Conservation (phyloP, 2,888 invertebrate genomes). For the Netelia virgata region DNA sequence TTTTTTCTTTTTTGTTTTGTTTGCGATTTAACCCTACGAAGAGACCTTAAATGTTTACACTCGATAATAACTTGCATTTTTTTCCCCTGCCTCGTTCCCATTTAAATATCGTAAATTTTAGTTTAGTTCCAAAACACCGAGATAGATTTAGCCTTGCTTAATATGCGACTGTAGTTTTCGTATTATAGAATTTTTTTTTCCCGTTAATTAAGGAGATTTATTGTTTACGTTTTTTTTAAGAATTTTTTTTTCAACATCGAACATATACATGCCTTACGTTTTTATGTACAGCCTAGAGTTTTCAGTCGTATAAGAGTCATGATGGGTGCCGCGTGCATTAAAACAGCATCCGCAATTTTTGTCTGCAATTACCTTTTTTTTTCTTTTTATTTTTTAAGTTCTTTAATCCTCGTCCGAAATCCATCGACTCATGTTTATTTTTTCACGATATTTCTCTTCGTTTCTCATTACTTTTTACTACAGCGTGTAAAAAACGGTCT, state of each 20-base stretch:
- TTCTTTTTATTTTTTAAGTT: slow-evolving; percentile 53
- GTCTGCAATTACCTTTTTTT: slow-evolving; percentile 50
- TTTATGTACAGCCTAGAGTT: slow-evolving; percentile 84
- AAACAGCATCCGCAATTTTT: slow-evolving; percentile 39
- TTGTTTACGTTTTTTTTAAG: slow-evolving; percentile 57
- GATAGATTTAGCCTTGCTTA: slow-evolving; percentile 83
- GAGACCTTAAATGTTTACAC: slow-evolving; percentile 82
- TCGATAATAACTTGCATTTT: slow-evolving; percentile 79
- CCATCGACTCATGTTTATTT: slow-evolving; percentile 55
- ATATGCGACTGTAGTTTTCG: slow-evolving; percentile 77
- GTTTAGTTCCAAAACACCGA: slow-evolving; percentile 84
- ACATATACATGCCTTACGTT: slow-evolving; percentile 84
- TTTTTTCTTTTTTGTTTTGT: slow-evolving; percentile 60
- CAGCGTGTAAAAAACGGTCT: slow-evolving; percentile 63
- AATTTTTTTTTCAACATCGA: slow-evolving; percentile 82
- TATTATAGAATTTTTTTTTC: slow-evolving; percentile 73
- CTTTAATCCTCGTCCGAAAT: slow-evolving; percentile 63
- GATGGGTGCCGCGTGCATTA: slow-evolving; percentile 75
- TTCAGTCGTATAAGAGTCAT: slow-evolving; percentile 82
- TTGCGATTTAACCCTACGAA: slow-evolving; percentile 80
- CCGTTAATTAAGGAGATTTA: slow-evolving; percentile 80
- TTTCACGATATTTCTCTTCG: slow-evolving; percentile 53
- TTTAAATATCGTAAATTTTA: slow-evolving; percentile 83
- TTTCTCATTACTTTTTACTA: slow-evolving; percentile 50
- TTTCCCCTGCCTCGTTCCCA: slow-evolving; percentile 72